phyloP scores from a whole-genome alignment of 2,888 invertebrate species.

The Elgonia sp. region DNA sequence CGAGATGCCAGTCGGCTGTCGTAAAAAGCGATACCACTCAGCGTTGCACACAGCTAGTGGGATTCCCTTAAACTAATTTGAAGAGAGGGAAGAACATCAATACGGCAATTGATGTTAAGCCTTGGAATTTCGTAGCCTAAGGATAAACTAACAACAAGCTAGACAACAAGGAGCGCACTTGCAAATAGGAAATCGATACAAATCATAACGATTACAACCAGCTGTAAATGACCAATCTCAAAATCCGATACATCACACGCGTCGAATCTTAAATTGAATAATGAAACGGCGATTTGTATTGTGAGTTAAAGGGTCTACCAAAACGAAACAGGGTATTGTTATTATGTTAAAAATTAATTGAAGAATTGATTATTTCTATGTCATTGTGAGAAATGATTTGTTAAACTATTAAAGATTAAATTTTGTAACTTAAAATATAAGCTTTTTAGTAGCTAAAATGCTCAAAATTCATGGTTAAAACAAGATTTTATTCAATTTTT shows the following conservation, averaged over 20 bases:
- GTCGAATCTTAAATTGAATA: conserved; percentile 30
- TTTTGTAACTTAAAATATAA: too few relatives aligned
- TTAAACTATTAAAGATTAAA: too few relatives aligned
- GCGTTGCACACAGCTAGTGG: conserved; percentile 57
- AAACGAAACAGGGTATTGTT: not conserved
- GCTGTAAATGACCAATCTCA: conserved; percentile 40
- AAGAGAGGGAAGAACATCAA: conserved; percentile 28
- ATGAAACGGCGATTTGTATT: conserved; percentile 28
- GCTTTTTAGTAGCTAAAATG: too few relatives aligned
- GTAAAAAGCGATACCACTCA: conserved; percentile 74
- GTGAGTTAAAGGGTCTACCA: conserved; percentile 21
- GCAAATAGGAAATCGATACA: conserved; percentile 75
- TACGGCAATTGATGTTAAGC: conserved; percentile 74
- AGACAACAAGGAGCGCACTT: conserved; percentile 25
- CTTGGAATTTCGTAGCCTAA: conserved; percentile 70
- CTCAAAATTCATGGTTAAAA: too few relatives aligned
- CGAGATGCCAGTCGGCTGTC: conserved; percentile 71
- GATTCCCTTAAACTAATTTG: conserved; percentile 72
- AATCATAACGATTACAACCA: conserved; percentile 75
- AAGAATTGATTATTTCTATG: too few relatives aligned
- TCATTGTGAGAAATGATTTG: too few relatives aligned
- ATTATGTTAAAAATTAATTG: too few relatives aligned
- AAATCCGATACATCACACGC: conserved; percentile 52
- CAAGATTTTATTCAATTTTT: too few relatives aligned
- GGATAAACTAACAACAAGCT: conserved; percentile 45